phyloP scores from a whole-genome alignment of 1,140 invertebrate genomes.

The Zaprionus tsacasi region DNA sequence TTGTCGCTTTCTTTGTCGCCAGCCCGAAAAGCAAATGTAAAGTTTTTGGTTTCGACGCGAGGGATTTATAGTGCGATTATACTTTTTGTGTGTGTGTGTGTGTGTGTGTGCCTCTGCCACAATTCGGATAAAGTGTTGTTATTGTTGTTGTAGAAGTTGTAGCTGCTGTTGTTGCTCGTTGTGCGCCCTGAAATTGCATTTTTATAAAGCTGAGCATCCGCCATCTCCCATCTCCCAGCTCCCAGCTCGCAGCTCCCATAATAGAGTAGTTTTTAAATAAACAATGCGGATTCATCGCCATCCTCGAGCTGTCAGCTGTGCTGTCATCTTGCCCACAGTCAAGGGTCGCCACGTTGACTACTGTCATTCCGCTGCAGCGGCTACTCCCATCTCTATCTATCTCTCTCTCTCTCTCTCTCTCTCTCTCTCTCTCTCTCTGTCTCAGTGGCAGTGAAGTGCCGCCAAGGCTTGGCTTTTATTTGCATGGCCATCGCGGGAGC shows the following conservation, averaged over 20 bases:
- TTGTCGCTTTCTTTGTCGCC: slow-evolving; percentile 46
- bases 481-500: slow-evolving; percentile 53
- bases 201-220: slow-evolving; percentile 58
- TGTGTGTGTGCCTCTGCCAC: slow-evolving; percentile 27
- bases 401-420: neutral
- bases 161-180: slow-evolving; percentile 25
- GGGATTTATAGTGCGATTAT: slow-evolving; percentile 63
- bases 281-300: slow-evolving; percentile 53
- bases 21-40: slow-evolving; percentile 53
- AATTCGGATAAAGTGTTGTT: slow-evolving; percentile 33
- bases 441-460: neutral
- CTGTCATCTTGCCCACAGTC: slow-evolving; percentile 39
- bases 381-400: neutral
- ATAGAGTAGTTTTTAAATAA: slow-evolving; percentile 66
- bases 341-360: slow-evolving; percentile 44
- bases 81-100: slow-evolving; percentile 52
- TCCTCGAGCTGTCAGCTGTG: slow-evolving; percentile 32
- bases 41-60: slow-evolving; percentile 62
- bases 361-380: slow-evolving; percentile 34
- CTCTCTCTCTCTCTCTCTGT: slow-evolving; percentile 3
- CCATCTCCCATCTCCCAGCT: slow-evolving; percentile 18
- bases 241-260: slow-evolving; percentile 43
- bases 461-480: slow-evolving; percentile 42
- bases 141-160: slow-evolving; percentile 20
- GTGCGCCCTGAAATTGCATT: slow-evolving; percentile 60